Evolutionary conservation across 2,113 vertebrate genomes (phyloP), one percentile per base, ranked within the genome.

Genomic region (Prionailurus viverrinus): DNA sequence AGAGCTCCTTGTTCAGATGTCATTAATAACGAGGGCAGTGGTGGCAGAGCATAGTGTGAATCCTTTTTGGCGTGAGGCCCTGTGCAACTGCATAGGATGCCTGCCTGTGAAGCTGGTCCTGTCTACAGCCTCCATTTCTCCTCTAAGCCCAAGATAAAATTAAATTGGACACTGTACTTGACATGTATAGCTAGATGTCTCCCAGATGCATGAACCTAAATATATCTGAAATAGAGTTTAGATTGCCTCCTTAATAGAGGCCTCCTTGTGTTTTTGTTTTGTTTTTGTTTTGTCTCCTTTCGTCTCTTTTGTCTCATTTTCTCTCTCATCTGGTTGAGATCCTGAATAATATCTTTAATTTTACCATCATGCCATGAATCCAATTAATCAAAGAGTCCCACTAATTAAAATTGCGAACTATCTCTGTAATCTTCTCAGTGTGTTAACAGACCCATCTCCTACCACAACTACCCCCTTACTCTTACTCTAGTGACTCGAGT

Each of bases 1-100:
- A 84, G n/a, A 61, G 48, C 3, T 78, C 9, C 25, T 23, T 84
- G 31, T 76, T 97, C 48, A 69, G 65, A 29, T n/a, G 86, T 18
- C 6, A 58, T 41, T 63, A 84, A 39, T 33, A 82, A 45, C 2
- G 3, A 41, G 19, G 0, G 14, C 1, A 3, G 25, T 21, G 16
- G 23, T n/a, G 23, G 3, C 4, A 27, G 16, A 36, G 18, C n/a
- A 66, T 13, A 18, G 36, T 4, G 12, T 4, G 7, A 1, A 5
- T 31, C 23, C 7, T 31, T 91, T 73, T 51, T 51, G 51, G 8
- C 4, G 27, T 2, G 23, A n/a, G 18, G 3, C 9, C 31, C 71
- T 83, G 11, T 48, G 27, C 9, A 79, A 31, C 4, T 53, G 11
- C 16, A 45, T 33, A 87, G 36, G 25, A 9, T 71, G 15, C 11